A percentile compares a stretch with the other conserved stretches of the same genome.
These are phyloP conservation scores for Carpatolechia fugitivella DNA, from an alignment of 2,888 invertebrate species.

Conservation along the genomic window DNA sequence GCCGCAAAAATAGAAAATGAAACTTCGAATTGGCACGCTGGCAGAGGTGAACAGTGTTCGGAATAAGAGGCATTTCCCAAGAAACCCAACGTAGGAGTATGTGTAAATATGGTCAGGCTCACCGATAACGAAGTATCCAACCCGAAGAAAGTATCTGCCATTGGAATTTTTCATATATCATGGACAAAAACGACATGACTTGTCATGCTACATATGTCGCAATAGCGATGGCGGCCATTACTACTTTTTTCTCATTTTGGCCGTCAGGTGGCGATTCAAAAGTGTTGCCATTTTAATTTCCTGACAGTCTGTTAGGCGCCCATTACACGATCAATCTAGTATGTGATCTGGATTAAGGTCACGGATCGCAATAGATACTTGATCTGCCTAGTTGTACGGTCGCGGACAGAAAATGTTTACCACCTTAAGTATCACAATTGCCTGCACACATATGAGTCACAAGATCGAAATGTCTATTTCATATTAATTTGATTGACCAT, in stretches of 20 bases:
- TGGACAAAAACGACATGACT: slow-evolving; percentile 83
- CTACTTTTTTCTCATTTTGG: slow-evolving; percentile 33
- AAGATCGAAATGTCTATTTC: too few species aligned
- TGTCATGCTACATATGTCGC: slow-evolving; percentile 79
- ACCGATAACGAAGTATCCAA: slow-evolving; percentile 89
- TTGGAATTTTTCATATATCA: slow-evolving; percentile 82
- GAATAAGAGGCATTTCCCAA: slow-evolving; percentile 33
- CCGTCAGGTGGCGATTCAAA: slow-evolving; percentile 19
- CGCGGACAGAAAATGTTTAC: too few species aligned
- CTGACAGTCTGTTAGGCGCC: background rate
- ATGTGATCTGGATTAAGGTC: too few species aligned
- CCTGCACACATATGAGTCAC: too few species aligned
- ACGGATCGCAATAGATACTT: too few species aligned
- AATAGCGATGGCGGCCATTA: slow-evolving; percentile 67
- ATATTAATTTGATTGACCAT: too few species aligned
- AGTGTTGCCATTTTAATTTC: slow-evolving; percentile 10
- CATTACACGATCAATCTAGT: too few species aligned
- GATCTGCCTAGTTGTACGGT: too few species aligned
- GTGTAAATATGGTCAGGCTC: slow-evolving; percentile 64
- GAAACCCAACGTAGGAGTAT: slow-evolving; percentile 29
- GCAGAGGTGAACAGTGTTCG: slow-evolving; percentile 3
- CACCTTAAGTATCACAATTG: too few species aligned
- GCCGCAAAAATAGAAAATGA: slow-evolving; percentile 23
- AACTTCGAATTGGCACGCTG: slow-evolving; percentile 23
- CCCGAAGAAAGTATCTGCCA: slow-evolving; percentile 94